These are phyloP conservation scores for Cepaea hortensis DNA, from an alignment of 2,888 invertebrate genomes.

Conservation along the genomic window DNA sequence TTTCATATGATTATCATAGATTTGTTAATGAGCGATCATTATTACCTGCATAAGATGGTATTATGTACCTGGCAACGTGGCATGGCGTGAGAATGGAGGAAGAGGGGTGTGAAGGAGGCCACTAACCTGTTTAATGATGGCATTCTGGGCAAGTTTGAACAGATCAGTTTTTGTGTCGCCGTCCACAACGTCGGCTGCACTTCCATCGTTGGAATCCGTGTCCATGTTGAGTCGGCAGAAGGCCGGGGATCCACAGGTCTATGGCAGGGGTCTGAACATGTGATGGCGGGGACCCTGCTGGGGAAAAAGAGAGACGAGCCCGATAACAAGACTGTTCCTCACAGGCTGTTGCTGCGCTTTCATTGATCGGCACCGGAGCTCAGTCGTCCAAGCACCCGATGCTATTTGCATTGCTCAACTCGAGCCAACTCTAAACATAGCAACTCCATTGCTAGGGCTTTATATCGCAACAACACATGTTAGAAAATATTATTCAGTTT, in stretches of 20 bases:
- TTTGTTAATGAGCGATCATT: constrained; percentile 68
- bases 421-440: neutral
- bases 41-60: constrained; percentile 59
- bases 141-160: constrained; percentile 74
- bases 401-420: constrained; percentile 31
- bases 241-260: constrained; percentile 44
- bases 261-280: constrained; percentile 48
- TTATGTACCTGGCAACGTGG: constrained; percentile 51
- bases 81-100: constrained; percentile 14
- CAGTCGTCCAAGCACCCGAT: constrained; percentile 10
- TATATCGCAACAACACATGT: too few species aligned
- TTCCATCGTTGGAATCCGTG: constrained; percentile 71
- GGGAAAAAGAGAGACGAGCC: constrained; percentile 40
- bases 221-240: constrained; percentile 63
- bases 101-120: constrained; percentile 21
- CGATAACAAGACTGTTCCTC: constrained; percentile 44
- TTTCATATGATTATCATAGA: constrained; percentile 72
- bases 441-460: neutral
- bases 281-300: constrained; percentile 50
- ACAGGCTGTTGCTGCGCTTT: constrained; percentile 48
- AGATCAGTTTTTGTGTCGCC: constrained; percentile 74
- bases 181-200: constrained; percentile 67
- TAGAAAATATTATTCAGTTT: too few species aligned
- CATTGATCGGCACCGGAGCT: constrained; percentile 48
- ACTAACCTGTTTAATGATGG: constrained; percentile 75